phyloP scores from a whole-genome alignment of 2,797 vertebrate genomes.

The Molossus molossus region DNA sequence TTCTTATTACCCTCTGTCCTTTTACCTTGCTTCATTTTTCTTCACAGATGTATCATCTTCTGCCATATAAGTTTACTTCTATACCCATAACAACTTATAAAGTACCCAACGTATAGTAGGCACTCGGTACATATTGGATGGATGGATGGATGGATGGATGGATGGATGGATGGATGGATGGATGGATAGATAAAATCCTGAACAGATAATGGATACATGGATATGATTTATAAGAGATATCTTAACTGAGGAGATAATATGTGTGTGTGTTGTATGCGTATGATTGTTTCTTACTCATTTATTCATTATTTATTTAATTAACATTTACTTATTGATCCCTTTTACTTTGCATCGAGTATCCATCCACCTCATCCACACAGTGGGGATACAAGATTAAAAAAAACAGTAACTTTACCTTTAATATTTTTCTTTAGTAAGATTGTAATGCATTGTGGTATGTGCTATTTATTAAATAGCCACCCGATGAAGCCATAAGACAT shows the following conservation, averaged over 20 bases:
- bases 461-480: slow-evolving; percentile 3
- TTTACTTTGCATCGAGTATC: slow-evolving; percentile 6
- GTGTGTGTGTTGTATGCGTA: neutral
- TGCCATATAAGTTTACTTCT: neutral
- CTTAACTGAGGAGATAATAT: neutral
- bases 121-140: neutral
- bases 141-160: neutral
- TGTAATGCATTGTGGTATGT: slow-evolving; percentile 15
- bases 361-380: neutral
- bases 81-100: neutral
- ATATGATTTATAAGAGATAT: slow-evolving; percentile 27
- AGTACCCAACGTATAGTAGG: neutral
- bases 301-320: slow-evolving; percentile 58
- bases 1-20: neutral
- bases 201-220: neutral
- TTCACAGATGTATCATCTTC: slow-evolving; percentile 4
- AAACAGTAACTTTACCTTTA: slow-evolving; percentile 34
- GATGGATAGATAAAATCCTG: neutral
- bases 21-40: slow-evolving; percentile 50
- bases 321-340: neutral
- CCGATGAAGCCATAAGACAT: slow-evolving; percentile 20
- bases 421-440: slow-evolving; percentile 1
- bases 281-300: slow-evolving; percentile 36
- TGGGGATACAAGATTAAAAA: slow-evolving; percentile 25
- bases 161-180: neutral